phyloP scores from a whole-genome alignment of 2,888 invertebrate species.

The Galeopsomyia nigrocyanea region DNA sequence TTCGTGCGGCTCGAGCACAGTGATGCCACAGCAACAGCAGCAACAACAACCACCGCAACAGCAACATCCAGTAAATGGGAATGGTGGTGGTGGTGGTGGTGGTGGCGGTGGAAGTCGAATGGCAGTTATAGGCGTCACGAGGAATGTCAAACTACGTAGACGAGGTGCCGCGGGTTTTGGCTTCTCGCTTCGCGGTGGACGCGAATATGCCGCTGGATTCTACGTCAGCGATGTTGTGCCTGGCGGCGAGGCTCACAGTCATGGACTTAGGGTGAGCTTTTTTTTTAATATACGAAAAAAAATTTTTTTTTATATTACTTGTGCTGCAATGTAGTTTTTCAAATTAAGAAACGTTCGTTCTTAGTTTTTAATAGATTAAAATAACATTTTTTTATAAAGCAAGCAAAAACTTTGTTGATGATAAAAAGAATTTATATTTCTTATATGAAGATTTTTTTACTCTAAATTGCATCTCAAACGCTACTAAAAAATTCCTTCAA shows the following conservation, averaged over 20 bases:
- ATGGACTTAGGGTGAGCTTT: slow-evolving; percentile 84
- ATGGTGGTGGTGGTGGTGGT: slow-evolving; percentile 54
- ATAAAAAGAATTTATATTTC: no score
- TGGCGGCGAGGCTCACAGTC: slow-evolving; percentile 87
- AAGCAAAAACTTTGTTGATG: no score
- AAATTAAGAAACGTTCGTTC: no score
- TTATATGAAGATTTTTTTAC: no score
- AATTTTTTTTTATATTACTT: no score
- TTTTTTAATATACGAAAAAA: no score
- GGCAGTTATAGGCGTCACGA: slow-evolving; percentile 74
- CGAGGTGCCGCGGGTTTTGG: slow-evolving; percentile 80
- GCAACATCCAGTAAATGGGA: background rate
- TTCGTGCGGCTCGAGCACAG: slow-evolving; percentile 1
- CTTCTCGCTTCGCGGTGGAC: slow-evolving; percentile 87
- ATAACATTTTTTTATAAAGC: no score
- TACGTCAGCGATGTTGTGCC: slow-evolving; percentile 91
- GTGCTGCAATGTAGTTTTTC: no score
- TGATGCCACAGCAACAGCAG: background rate
- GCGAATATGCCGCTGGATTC: slow-evolving; percentile 93
- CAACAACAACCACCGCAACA: background rate
- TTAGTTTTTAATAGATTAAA: no score
- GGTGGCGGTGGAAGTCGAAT: slow-evolving; percentile 69
- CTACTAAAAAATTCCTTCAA: no score
- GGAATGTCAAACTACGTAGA: slow-evolving; percentile 72
- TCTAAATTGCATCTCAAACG: no score